Conservation (phyloP, 2,113 vertebrate genomes). For the Platichthys stellatus region DNA sequence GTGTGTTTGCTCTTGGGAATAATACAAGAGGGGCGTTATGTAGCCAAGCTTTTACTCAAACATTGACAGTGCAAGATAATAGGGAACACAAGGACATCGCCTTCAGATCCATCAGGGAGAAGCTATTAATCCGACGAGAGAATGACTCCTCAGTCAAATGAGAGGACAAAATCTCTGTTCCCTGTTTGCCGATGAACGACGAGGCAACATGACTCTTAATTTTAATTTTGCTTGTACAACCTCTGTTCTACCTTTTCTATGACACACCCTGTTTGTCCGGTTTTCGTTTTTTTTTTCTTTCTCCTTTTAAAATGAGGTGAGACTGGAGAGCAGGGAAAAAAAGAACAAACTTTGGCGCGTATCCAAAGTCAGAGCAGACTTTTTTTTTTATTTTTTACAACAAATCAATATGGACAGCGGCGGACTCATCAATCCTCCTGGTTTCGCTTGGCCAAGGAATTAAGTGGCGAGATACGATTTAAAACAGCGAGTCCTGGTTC, state of each 20-base stretch:
- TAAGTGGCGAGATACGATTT: constrained; percentile 41
- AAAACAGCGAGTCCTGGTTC: constrained; percentile 32
- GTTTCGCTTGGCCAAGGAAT: constrained; percentile 44
- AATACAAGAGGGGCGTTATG: constrained; percentile 58
- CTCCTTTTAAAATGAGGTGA: constrained; percentile 17
- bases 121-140: constrained; percentile 61
- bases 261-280: neutral
- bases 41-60: constrained; percentile 69
- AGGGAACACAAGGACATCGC: constrained; percentile 46
- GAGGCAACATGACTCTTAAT: constrained; percentile 1
- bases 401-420: constrained; percentile 67
- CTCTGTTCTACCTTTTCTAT: neutral
- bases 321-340: neutral
- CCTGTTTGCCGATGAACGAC: constrained; percentile 19
- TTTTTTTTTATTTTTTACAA: constrained; percentile 42
- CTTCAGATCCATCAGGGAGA: constrained; percentile 48
- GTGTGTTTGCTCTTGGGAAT: constrained; percentile 68
- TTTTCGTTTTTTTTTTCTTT: neutral
- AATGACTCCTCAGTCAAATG: constrained; percentile 23
- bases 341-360: constrained; percentile 47
- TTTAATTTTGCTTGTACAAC: constrained; percentile 6
- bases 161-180: constrained; percentile 37
- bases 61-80: constrained; percentile 57
- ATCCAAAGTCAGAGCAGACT: constrained; percentile 44
- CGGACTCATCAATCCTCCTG: constrained; percentile 42